A percentile compares a stretch with the other conserved stretches of the same genome.
Conservation (phyloP, 2,797 vertebrate genomes). For the Pipistrellus kuhlii region DNA sequence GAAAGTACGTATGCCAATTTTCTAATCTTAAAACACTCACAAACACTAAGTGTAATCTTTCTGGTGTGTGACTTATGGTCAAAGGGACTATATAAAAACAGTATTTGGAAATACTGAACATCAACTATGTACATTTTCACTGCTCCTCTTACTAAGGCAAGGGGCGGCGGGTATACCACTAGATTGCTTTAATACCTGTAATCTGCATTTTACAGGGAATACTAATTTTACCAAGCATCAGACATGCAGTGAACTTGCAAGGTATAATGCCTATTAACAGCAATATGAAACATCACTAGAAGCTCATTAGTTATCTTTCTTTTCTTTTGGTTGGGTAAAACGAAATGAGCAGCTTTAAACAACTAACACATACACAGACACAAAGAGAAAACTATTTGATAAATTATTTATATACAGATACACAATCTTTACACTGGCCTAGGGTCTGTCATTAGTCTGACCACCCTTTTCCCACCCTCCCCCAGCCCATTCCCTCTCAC, state of each 20-base stretch:
- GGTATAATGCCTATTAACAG: constrained; percentile 94
- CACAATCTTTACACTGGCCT: constrained; percentile 94
- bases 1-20: constrained; percentile 80
- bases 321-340: constrained; percentile 90
- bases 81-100: constrained; percentile 88
- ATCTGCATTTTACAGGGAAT: constrained; percentile 86
- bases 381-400: constrained; percentile 89
- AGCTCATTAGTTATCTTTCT: constrained; percentile 90
- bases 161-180: constrained; percentile 89
- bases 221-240: constrained; percentile 92
- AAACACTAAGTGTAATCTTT: constrained; percentile 89
- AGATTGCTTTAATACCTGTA: constrained; percentile 89
- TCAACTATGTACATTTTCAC: constrained; percentile 96
- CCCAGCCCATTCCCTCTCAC: constrained; percentile 82
- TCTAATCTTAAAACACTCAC: constrained; percentile 92
- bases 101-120: constrained; percentile 96
- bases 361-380: constrained; percentile 90
- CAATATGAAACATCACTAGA: constrained; percentile 93
- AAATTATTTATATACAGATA: constrained; percentile 95
- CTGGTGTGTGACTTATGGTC: constrained; percentile 88
- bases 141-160: constrained; percentile 91
- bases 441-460: constrained; percentile 84
- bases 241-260: constrained; percentile 95
- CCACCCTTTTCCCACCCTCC: constrained; percentile 37
- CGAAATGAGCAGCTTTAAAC: constrained; percentile 92